Conservation (phyloP, 53 echinoderm and acorn worm genomes). For the Hippasteria phrygiana region DNA sequence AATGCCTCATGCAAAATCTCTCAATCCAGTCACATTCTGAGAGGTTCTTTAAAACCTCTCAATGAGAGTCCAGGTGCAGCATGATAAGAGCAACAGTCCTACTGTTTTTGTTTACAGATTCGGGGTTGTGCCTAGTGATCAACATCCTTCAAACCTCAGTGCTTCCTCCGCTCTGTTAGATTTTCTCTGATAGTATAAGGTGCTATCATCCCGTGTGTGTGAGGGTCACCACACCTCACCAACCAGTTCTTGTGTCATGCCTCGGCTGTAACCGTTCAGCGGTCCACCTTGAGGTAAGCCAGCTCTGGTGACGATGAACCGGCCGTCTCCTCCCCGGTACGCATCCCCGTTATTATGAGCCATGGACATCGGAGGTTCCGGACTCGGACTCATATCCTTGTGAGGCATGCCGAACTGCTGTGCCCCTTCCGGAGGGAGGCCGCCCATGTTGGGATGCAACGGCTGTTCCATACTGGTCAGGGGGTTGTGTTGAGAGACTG, state of each 20-base stretch:
- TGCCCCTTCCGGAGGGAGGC: slow-evolving; percentile 74
- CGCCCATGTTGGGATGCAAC: slow-evolving; percentile 77
- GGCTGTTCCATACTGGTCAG: slow-evolving; percentile 82
- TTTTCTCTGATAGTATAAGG: not conserved
- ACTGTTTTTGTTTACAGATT: not conserved
- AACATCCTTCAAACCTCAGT: not conserved
- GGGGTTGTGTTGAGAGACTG: slow-evolving; percentile 73
- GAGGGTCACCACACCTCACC: slow-evolving; percentile 70
- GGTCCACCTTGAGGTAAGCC: slow-evolving; percentile 43
- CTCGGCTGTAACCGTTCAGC: slow-evolving; percentile 56
- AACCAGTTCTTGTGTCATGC: slow-evolving; percentile 62
- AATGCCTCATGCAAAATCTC: not conserved
- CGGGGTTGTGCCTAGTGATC: not conserved
- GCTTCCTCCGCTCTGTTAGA: not conserved
- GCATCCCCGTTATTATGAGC: slow-evolving; percentile 59
- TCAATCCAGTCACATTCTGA: not conserved
- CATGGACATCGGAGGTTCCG: slow-evolving; percentile 77
- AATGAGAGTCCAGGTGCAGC: not conserved
- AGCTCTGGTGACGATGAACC: slow-evolving; percentile 57
- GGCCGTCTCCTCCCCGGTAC: slow-evolving; percentile 43
- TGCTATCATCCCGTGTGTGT: no score
- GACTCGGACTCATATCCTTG: slow-evolving; percentile 82
- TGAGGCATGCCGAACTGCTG: slow-evolving; percentile 75
- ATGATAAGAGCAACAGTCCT: not conserved
- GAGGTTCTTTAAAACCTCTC: not conserved